Base-by-base conservation (phyloP, 2,797 vertebrate genomes). In the Anableps anableps region DNA sequence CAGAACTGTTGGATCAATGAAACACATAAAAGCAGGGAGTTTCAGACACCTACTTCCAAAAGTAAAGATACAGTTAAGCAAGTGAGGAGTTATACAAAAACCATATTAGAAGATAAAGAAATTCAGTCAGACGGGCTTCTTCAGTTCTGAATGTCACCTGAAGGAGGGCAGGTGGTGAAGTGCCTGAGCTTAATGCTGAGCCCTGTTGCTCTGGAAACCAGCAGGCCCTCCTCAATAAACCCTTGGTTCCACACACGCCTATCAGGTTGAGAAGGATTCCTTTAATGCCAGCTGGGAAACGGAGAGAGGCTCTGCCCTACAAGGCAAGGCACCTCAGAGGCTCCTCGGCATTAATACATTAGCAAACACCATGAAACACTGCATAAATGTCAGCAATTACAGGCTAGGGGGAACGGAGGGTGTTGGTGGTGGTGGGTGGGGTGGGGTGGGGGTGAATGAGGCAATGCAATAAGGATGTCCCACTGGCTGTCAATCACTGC, bases 321-420 rank as follows among this genome's bases (percentile, higher is more conserved):
- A 89, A 85, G 86, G 82, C 85, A 76, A 88, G 74, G 78, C 86
- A 91, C 87, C 84, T 91, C 84, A 1, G 53, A 85, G 96, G 97
- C 96, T 96, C 97, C 94, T 95, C 96, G 96, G 97, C 97, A 98
- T 98, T 99, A 99, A 99, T 99, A 99, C 98, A 99, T 99, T 99
- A 99, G 98, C 98, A 99, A 99, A 99, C 98, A 99, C 96, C 98
- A 97, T 98, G 98, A 99, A 99, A 99, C 98, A 99, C 98, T 99
- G 97, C 98, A 99, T 98, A 99, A 99, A 99, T 99, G 98, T 99
- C 98, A 99, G 98, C 97, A 98, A 99, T 99, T 99, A 99, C 97
- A 81, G 90, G 76, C 72, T 45, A 41, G 86, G 79, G 83, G 68
- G 80, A 80, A 80, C 82, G 77, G 36, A 50, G 79, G 82, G 80